Base-by-base conservation (phyloP, 2,797 vertebrate genomes). In the Phyllotis vaccarum region DNA sequence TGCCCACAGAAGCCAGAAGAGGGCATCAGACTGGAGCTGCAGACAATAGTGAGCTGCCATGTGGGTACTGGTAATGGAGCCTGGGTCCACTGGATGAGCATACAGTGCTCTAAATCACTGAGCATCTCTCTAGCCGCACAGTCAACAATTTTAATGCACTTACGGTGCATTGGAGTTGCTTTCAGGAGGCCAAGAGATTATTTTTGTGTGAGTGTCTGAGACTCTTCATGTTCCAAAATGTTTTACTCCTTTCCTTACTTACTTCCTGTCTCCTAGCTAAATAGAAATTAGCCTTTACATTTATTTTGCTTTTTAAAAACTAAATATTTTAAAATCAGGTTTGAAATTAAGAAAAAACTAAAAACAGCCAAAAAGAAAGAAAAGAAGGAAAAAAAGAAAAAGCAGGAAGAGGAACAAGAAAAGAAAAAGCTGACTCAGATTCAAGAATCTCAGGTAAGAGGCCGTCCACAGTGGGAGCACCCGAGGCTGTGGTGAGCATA, bases 341-440 rank as follows among this genome's bases (percentile, higher is more conserved):
- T 99, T 98, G 99, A 99, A 99, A 99, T 99, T 76, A 99, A 99
- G 98, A 99, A 99, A 98, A 99, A 99, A 97, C 98, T 99, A 97
- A 99, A 99, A 99, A 99, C 99, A 0, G 99, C 99, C 91, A 99
- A 99, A 98, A 99, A 99, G 98, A 99, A 99, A 98, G 99, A 99
- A 96, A 99, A 99, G 98, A 99, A 99, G 97, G 99, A 99, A 98
- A 99, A 99, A 98, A 99, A 99, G 97, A 99, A 99, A 98, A 99
- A 99, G 94, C 99, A 99, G 96, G 99, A 99, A 96, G 99, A 99
- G 80, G 99, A 99, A 80, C 99, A 99, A 94, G 99, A 99, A 97
- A 99, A 99, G 98, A 99, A 99, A 98, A 99, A 99, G 96, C 99
- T 98, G 98, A 99, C 99, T 91, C 99, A 99, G 98, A 99, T 99